Evolutionary conservation across 2,113 vertebrate genomes (phyloP).

Genomic region (Ivindomyrus marchei): DNA sequence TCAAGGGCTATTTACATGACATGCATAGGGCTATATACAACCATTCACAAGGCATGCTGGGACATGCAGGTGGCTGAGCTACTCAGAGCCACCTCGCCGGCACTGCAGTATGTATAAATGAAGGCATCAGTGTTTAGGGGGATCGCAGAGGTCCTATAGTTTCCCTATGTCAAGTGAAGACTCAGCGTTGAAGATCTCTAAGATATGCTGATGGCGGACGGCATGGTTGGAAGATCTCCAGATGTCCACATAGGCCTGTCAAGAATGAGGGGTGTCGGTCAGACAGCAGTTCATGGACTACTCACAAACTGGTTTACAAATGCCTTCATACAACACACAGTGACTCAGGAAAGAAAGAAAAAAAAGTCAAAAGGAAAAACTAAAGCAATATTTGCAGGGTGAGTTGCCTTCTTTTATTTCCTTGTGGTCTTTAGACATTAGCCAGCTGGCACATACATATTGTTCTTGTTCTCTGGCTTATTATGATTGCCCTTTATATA

Average conservation of each 20-base stretch:
- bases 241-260: neutral
- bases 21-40: too few species aligned
- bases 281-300: neutral
- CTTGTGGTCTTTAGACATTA: neutral
- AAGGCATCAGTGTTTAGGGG: neutral
- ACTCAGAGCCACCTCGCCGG: too few species aligned
- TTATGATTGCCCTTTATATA: constrained; percentile 1
- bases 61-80: too few species aligned
- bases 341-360: neutral
- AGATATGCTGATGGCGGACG: neutral
- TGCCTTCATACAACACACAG: neutral
- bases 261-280: neutral
- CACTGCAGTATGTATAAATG: neutral
- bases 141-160: neutral
- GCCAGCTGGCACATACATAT: neutral
- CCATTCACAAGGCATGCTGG: too few species aligned
- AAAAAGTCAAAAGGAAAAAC: neutral
- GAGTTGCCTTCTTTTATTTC: neutral
- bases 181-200: neutral
- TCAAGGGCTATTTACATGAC: too few species aligned
- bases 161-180: neutral
- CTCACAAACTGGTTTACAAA: neutral
- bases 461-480: neutral
- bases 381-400: neutral
- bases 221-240: neutral